phyloP scores from a whole-genome alignment of 2,113 vertebrate genomes.

The Boulengeromyrus knoepffleri region DNA sequence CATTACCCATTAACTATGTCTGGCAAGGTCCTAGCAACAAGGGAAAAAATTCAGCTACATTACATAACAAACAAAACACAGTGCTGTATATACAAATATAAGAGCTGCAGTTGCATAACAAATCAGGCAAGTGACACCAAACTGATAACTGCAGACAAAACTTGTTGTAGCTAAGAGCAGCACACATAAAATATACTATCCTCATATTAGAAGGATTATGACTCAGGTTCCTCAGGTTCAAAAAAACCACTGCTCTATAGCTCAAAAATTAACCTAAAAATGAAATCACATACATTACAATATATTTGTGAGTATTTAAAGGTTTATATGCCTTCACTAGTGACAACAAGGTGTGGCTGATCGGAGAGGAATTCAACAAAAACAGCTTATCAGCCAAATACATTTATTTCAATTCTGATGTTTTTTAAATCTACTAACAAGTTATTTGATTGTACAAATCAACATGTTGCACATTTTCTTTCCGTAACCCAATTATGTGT shows the following conservation, averaged over 20 bases:
- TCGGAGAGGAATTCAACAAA: neutral
- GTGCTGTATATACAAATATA: neutral
- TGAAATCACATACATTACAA: neutral
- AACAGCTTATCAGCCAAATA: neutral
- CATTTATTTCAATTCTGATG: neutral
- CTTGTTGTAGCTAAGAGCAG: neutral
- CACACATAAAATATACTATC: neutral
- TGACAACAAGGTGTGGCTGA: neutral
- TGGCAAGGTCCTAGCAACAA: neutral
- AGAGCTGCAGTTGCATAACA: neutral
- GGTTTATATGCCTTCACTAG: neutral
- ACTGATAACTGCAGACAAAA: neutral
- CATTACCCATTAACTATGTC: conserved; percentile 33
- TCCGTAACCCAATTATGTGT: neutral
- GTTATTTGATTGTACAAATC: neutral
- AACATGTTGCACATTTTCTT: neutral
- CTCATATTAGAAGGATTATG: neutral
- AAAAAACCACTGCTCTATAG: neutral
- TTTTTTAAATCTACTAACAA: neutral
- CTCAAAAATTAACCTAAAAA: neutral
- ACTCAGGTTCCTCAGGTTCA: neutral
- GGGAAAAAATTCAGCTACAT: neutral
- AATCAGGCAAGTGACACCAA: neutral
- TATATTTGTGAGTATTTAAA: neutral
- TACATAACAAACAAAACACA: neutral